phyloP scores from a whole-genome alignment of 64 coral and sea anemone species.

The Porites australiensis region DNA sequence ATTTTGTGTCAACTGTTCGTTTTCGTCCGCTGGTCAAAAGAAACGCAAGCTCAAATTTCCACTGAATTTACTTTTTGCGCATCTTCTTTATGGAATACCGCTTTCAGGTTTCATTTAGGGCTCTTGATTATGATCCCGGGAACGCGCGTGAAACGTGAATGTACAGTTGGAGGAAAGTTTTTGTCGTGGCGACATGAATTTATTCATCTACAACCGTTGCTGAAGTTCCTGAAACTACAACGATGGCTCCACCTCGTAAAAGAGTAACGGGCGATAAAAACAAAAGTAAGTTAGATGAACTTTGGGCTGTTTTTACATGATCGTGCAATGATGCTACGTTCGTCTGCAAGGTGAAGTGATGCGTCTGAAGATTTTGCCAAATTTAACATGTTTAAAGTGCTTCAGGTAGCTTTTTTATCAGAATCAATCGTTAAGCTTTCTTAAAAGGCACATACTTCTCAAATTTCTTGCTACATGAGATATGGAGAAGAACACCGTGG shows the following conservation, averaged over 20 bases:
- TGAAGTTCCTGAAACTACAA: background rate
- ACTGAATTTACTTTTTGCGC: background rate
- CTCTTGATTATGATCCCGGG: background rate
- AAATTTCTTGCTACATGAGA: too few relatives aligned
- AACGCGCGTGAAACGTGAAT: background rate
- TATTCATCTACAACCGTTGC: background rate
- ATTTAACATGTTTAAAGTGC: too few relatives aligned
- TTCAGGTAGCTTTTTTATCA: too few relatives aligned
- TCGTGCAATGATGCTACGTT: too few relatives aligned
- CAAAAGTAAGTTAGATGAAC: conserved; percentile 38
- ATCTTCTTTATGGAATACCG: background rate
- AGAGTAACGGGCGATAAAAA: conserved; percentile 56
- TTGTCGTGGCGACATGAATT: background rate
- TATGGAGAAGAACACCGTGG: too few relatives aligned
- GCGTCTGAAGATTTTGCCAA: too few relatives aligned
- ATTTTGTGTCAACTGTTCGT: background rate
- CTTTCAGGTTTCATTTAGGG: background rate
- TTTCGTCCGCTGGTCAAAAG: too few relatives aligned
- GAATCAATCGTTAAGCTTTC: too few relatives aligned
- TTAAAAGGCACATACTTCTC: too few relatives aligned
- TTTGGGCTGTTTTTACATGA: background rate
- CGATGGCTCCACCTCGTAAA: conserved; percentile 73
- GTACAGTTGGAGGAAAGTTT: background rate
- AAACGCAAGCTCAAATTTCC: background rate
- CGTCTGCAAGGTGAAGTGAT: too few relatives aligned